Base-by-base conservation (phyloP, 2,113 vertebrate species). In the Brachyhypopomus occidentalis region DNA sequence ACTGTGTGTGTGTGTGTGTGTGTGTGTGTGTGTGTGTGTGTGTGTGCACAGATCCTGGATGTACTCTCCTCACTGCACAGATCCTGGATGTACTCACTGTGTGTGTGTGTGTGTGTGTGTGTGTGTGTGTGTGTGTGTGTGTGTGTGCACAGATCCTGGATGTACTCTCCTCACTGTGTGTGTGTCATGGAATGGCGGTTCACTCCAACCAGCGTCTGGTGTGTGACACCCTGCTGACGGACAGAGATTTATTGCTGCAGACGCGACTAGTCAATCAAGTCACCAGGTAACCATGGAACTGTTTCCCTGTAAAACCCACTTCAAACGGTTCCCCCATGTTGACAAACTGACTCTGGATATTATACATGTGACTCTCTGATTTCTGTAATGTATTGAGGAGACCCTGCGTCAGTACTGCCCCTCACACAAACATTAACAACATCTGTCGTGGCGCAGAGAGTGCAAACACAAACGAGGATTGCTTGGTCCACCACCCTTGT, bases 121-220 rank as follows among this genome's bases (percentile, higher is more conserved):
- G 72, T 58, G 81, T 58, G 74, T 86, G 66, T 81, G 19, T 88
- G 88, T 45, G 36, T 63, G 78, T 56, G 20, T 67, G 19, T 75
- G 25, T 79, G 52, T 79, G 70, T 58, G 23, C 41, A 2, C 89
- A 99, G 97, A 96, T 98, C 75, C 92, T 99, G 88, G 96, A 98
- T 70, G 96, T 99, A 83, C 89, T 99, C 2, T 94, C 95, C 83
- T 98, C 97, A 11, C 93, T 99, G 4, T 98, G 96, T 87, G 96
- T 97, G 77, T 99, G 96, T 89, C 95, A 97, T 30, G 95, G 96
- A 58, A 95, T 96, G 11, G 97, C 97, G 0, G 96, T 99, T 66
- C 92, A 96, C 0, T 96, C 96, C 79, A 99, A 98, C 91, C 97
- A 99, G 83, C 95, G 98, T 87, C 92, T 97, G 83, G 98, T 99